Evolutionary conservation across 1,140 invertebrate genomes (phyloP).

Genomic region (Chironomus tepperi): DNA sequence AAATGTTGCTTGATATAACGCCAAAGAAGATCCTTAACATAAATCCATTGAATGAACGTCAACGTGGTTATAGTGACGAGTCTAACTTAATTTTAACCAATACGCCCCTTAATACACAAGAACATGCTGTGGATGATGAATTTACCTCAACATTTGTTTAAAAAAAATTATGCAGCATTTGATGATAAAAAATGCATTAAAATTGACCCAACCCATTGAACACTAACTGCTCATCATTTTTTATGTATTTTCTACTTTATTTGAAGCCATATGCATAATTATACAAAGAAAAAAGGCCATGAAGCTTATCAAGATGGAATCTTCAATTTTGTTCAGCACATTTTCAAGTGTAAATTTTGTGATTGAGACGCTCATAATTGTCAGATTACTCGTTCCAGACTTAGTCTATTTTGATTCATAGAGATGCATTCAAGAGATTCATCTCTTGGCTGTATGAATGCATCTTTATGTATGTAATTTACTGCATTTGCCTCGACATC

Average conservation of each 20-base stretch:
- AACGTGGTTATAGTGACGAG: background rate
- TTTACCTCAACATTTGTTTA: background rate
- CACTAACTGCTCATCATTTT: background rate
- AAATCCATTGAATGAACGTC: background rate
- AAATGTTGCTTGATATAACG: background rate
- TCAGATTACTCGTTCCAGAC: no score
- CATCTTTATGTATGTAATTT: background rate
- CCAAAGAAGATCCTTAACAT: background rate
- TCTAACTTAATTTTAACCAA: constrained; percentile 16
- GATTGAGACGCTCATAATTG: background rate
- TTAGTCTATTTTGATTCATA: no score
- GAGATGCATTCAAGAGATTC: background rate
- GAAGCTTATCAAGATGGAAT: background rate
- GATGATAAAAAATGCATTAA: background rate
- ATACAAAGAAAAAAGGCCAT: no score
- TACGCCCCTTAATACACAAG: background rate
- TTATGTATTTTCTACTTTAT: background rate
- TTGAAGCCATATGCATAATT: background rate
- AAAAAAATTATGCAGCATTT: background rate
- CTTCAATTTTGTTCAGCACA: background rate
- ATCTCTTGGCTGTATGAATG: background rate
- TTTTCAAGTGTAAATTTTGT: background rate
- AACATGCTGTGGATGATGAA: background rate
- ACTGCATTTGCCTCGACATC: no score
- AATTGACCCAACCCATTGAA: background rate